These are phyloP conservation scores for Onychomys leucogaster DNA, from an alignment of 2,797 vertebrate species.

Conservation along the genomic window DNA sequence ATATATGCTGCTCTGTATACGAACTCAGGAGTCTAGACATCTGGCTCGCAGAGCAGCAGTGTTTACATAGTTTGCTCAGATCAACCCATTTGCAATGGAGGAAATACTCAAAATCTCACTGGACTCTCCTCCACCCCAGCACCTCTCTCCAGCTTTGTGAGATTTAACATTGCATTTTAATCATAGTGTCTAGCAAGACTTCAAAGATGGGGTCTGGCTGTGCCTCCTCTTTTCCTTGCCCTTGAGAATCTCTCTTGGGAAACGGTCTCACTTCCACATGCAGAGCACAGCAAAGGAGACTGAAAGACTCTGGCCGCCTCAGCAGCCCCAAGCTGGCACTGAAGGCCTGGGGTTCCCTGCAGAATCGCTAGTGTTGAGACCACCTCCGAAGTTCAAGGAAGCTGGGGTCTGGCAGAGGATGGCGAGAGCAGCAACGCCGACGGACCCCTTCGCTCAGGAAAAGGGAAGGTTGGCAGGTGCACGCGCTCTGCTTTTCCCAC, in stretches of 20 bases:
- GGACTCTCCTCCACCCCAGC: rapidly evolving
- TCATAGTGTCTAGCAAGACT: background rate
- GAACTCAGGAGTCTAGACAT: constrained; percentile 25
- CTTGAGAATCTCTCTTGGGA: background rate
- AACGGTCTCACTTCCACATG: background rate
- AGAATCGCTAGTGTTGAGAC: too few relatives aligned
- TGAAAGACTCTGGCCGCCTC: too few relatives aligned
- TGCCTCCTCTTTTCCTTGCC: background rate
- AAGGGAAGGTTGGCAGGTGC: background rate
- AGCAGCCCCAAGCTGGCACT: too few relatives aligned
- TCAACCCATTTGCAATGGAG: background rate
- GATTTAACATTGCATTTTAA: background rate
- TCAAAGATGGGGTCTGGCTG: background rate
- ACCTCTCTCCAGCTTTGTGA: background rate
- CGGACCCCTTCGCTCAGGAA: background rate
- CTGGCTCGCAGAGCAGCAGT: background rate
- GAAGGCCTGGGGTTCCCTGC: background rate
- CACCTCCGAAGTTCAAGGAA: background rate
- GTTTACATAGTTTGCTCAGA: background rate
- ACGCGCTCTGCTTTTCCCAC: background rate
- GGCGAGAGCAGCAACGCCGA: background rate
- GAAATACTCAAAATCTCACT: constrained; percentile 34
- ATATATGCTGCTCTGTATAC: background rate
- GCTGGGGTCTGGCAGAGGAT: background rate
- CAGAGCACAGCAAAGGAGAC: background rate